A percentile compares a stretch with the other conserved stretches of the same genome.
Evolutionary conservation across 2,113 vertebrate genomes (phyloP).

Genomic region (Corydoras sp.): DNA sequence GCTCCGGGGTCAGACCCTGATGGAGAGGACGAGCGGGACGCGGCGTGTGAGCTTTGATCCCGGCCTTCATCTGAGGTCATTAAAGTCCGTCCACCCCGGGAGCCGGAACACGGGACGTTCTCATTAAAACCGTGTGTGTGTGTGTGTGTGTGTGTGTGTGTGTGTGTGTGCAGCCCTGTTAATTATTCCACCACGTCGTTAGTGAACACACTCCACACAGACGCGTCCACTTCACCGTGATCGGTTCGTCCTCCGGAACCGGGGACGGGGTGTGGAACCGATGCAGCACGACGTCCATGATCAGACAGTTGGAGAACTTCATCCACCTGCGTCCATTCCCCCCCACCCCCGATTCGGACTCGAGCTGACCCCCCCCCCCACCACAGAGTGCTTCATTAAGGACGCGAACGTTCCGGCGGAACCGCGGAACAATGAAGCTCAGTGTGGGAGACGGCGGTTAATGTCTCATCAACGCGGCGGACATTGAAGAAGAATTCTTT

Average conservation of each 20-base stretch:
- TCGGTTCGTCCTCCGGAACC: too few species aligned
- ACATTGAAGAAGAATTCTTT: too few species aligned
- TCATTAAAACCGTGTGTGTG: slow-evolving; percentile 57
- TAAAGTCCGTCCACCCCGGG: slow-evolving; percentile 58
- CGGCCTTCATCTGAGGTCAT: slow-evolving; percentile 60
- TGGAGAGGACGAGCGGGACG: slow-evolving; percentile 13
- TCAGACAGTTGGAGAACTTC: too few species aligned
- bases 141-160: slow-evolving; percentile 24
- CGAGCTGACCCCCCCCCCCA: too few species aligned
- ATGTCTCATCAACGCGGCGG: too few species aligned
- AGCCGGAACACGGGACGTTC: slow-evolving; percentile 67
- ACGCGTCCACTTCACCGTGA: slow-evolving; percentile 59
- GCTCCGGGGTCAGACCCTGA: background rate
- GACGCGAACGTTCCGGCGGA: too few species aligned
- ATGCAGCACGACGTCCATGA: too few species aligned
- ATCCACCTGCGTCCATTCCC: too few species aligned
- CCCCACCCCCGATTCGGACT: too few species aligned
- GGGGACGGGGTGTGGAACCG: slow-evolving; percentile 37
- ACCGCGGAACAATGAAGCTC: too few species aligned
- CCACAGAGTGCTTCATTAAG: too few species aligned
- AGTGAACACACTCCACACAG: slow-evolving; percentile 57
- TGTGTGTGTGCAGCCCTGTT: slow-evolving; percentile 52
- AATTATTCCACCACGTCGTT: slow-evolving; percentile 71
- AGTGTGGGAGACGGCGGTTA: too few species aligned
- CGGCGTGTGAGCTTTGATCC: slow-evolving; percentile 41